Evolutionary conservation across 2,113 vertebrate genomes (phyloP), one percentile per base, ranked within the genome.

Genomic region (Prietella phreatophila): DNA sequence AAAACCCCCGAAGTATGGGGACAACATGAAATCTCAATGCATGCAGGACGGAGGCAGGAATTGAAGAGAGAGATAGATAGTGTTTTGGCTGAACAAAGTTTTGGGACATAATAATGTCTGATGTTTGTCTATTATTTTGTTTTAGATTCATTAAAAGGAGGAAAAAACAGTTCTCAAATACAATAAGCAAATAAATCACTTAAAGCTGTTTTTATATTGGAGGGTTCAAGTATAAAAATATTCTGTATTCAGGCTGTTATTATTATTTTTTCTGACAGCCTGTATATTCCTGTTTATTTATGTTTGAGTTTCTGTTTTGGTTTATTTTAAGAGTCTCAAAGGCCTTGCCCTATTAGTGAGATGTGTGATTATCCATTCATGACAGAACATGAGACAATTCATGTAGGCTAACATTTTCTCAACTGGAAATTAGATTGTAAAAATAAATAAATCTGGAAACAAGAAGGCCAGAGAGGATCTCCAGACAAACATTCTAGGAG

Each of bases 401-500:
- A 15, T 3, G n/a, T 11, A 88, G 67, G 33, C 39, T 58, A 75
- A 82, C 60, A 25, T 85, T 83, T 84, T 78, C 56, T 71, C 47
- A 9, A 73, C 47, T 27, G 80, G n/a, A 88, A 87, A 85, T 71
- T 14, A 42, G 76, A 36, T 39, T 39, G 20, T 83, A 87, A 60
- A 75, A 42, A n/a, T 11, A 71, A 71, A 73, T 36, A 39, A 39
- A 7, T 4, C 1, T 75, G 9, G 4, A 60, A 82, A 82, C 30
- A 81, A 85, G 79, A 78, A 55, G 22, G 79, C 61, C 73, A 47
- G 27, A 71, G 50, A 82, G 83, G 42, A 85, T 79, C 67, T 84
- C 75, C 47, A 85, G 61, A 55, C 67, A 82, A 86, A 83, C 53
- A 83, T 81, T 55, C 19, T 84, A 65, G 80, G 75, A 86, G 80